Evolutionary conservation across 2,888 invertebrate species (phyloP).

Genomic region (Adineta ricciae): DNA sequence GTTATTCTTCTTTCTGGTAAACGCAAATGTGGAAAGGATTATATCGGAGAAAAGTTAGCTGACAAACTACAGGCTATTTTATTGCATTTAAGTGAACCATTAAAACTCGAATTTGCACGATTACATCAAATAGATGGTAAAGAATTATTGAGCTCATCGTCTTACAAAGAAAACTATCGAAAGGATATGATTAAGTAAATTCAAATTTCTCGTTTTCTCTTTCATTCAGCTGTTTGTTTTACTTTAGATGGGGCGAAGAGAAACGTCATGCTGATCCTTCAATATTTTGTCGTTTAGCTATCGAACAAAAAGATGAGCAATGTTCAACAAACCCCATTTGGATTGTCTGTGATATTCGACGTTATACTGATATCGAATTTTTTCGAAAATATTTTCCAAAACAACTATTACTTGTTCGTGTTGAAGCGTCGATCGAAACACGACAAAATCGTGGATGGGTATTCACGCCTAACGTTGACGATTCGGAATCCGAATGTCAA

Average conservation of each 20-base stretch:
- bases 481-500: slow-evolving; percentile 4
- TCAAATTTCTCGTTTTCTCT: too few species aligned
- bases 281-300: not conserved
- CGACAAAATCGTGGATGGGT: not conserved
- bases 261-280: not conserved
- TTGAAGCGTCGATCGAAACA: not conserved
- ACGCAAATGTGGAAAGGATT: slow-evolving; percentile 20
- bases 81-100: slow-evolving; percentile 19
- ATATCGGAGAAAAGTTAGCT: not conserved
- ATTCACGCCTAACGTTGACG: not conserved
- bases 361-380: slow-evolving; percentile 16
- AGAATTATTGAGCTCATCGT: not conserved
- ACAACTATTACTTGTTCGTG: not conserved
- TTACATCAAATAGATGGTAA: not conserved
- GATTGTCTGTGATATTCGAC: slow-evolving; percentile 18
- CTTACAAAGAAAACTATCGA: slow-evolving; percentile 8
- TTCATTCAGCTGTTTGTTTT: not conserved
- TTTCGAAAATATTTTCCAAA: not conserved
- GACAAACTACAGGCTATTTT: not conserved
- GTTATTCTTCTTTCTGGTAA: not conserved
- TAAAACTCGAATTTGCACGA: not conserved
- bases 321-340: not conserved
- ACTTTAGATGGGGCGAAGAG: not conserved
- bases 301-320: not conserved
- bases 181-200: not conserved